Evolutionary conservation across 2,888 invertebrate genomes (phyloP).

Genomic region (Macropis europaea): DNA sequence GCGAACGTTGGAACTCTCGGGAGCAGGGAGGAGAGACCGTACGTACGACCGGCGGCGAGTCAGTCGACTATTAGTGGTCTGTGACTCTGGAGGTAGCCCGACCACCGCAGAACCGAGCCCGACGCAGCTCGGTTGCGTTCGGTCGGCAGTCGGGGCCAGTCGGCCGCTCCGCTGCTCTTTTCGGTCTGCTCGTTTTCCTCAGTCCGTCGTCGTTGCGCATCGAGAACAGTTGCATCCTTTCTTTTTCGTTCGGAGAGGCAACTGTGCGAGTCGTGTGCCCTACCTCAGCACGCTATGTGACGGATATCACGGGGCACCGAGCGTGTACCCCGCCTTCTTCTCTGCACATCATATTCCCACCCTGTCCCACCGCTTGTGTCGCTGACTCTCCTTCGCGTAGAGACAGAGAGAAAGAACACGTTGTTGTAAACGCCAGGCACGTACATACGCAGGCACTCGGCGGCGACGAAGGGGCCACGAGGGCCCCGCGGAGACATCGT

Average conservation of each 20-base stretch:
- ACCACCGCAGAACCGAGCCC: slow-evolving; percentile 68
- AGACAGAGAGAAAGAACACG: slow-evolving; percentile 48
- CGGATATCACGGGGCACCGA: slow-evolving; percentile 48
- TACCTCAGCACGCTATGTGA: slow-evolving; percentile 41
- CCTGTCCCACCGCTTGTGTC: slow-evolving; percentile 38
- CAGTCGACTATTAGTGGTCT: slow-evolving; percentile 69
- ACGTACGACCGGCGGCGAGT: slow-evolving; percentile 55
- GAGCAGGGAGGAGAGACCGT: slow-evolving; percentile 46
- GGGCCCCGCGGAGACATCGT: slow-evolving; percentile 66
- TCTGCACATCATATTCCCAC: slow-evolving; percentile 45
- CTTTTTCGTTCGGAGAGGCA: slow-evolving; percentile 51
- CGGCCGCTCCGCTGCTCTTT: slow-evolving; percentile 58
- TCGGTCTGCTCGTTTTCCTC: slow-evolving; percentile 57
- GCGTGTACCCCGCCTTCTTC: slow-evolving; percentile 56
- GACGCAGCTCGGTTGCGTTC: slow-evolving; percentile 67
- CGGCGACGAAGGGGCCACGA: slow-evolving; percentile 63
- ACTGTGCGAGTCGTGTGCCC: slow-evolving; percentile 56
- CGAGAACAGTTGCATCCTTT: slow-evolving; percentile 54
- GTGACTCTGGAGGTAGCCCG: slow-evolving; percentile 68
- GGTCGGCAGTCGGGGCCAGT: slow-evolving; percentile 65
- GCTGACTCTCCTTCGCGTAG: slow-evolving; percentile 41
- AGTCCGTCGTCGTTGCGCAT: slow-evolving; percentile 64
- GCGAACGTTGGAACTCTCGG: slow-evolving; percentile 35
- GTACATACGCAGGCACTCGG: slow-evolving; percentile 50
- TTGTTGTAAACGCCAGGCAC: slow-evolving; percentile 61